Conservation (phyloP, 2,888 invertebrate genomes). For the Acleris sparsana region DNA sequence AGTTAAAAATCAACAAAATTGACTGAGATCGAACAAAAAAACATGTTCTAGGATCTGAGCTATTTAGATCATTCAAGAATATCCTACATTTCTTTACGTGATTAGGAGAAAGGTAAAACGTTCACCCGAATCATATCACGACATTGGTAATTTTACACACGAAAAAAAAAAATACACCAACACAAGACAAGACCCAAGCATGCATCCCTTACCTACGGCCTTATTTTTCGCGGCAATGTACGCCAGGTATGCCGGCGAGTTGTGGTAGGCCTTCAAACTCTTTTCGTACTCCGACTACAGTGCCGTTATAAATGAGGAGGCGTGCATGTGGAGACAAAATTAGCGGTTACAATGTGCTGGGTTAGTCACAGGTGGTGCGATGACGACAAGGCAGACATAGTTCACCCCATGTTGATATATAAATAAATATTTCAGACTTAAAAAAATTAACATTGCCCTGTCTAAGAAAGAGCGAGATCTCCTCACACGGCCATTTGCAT, state of each 20-base stretch:
- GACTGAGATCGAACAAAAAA: no score
- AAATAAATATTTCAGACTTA: no score
- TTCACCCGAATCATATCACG: no score
- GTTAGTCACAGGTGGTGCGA: conserved; percentile 61
- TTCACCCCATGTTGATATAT: not conserved
- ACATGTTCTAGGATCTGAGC: no score
- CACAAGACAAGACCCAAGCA: conserved; percentile 10
- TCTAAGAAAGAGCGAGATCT: no score
- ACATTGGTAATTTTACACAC: no score
- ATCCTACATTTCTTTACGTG: no score
- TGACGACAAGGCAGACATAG: conserved; percentile 3
- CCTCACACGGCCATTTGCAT: no score
- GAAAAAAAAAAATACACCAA: not conserved
- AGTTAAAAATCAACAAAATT: no score
- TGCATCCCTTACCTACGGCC: conserved; percentile 86
- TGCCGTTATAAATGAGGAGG: conserved; percentile 40
- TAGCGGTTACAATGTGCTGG: conserved; percentile 57
- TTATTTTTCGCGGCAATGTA: conserved; percentile 97
- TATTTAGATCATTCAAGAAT: no score
- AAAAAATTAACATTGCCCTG: no score
- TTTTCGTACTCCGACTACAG: conserved; percentile 94
- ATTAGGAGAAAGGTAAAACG: no score
- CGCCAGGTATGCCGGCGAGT: conserved; percentile 96
- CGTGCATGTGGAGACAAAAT: conserved; percentile 62
- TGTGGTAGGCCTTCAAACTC: conserved; percentile 96